Conservation (phyloP, 2,113 vertebrate genomes). For the Chaetodon auriga region DNA sequence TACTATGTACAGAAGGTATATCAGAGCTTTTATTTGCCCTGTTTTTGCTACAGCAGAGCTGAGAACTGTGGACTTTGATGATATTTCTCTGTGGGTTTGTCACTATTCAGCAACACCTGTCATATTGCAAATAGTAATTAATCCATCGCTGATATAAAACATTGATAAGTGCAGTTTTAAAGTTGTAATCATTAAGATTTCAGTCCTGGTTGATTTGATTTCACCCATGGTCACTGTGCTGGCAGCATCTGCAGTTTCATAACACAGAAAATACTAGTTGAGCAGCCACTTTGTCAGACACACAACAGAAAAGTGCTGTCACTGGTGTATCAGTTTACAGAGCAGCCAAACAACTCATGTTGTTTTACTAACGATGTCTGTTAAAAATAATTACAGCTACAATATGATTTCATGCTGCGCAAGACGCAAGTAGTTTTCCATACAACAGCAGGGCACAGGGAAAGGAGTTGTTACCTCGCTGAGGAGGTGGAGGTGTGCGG, state of each 20-base stretch:
- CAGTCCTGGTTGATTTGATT: not conserved
- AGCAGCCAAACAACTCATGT: not conserved
- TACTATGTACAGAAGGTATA: not conserved
- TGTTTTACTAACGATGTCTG: not conserved
- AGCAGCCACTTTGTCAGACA: not conserved
- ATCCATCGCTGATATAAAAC: not conserved
- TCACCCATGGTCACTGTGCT: not conserved
- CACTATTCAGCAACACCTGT: too few relatives aligned
- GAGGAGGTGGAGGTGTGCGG: not conserved
- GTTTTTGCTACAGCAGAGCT: too few relatives aligned
- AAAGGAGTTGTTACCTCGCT: not conserved
- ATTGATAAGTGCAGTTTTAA: not conserved
- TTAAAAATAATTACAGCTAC: not conserved
- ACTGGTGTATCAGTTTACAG: not conserved
- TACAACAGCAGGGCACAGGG: not conserved
- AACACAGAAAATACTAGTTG: not conserved
- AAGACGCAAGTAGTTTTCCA: not conserved
- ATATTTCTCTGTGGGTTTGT: not conserved
- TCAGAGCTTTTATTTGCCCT: too few relatives aligned
- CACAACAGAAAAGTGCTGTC: not conserved
- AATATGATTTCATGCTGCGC: not conserved
- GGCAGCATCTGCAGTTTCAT: not conserved
- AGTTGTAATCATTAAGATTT: not conserved
- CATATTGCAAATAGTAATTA: not conserved
- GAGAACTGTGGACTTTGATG: not conserved